Base-by-base conservation (phyloP, 2,888 invertebrate species). In the Caenorhabditis panamensis region DNA sequence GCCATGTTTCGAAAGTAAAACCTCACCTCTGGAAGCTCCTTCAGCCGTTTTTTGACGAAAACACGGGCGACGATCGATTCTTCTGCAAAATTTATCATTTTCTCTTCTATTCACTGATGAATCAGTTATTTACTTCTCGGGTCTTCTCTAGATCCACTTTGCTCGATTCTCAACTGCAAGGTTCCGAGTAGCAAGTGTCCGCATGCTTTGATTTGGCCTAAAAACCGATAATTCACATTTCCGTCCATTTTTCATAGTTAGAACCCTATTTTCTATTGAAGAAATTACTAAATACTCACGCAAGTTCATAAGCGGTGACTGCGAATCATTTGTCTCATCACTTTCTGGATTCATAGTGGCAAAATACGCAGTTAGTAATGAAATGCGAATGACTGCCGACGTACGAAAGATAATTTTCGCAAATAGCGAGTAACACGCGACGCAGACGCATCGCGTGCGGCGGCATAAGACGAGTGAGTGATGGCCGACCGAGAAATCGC, bases 391-490 rank as follows among this genome's bases (percentile, higher is more conserved):
- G 36, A 18, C 28, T 16, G 36, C 36, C 20, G 11, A 26, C 28
- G 26, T 37, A 53, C 41, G 47, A 44, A 53, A 66, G 49, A 41
- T 22, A 54, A 44, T 59, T 59, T 53, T 53, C 20, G 59, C 31
- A 22, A 53, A 49, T 16, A 54, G 31, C 36, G 58, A 64, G 37
- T 37, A 41, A 44, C n/a, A 61, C 66, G 66, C 66, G 61, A 75
- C 66, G 66, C 75, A 75, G 75, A 73, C 73, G 59, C 73, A 58
- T 49, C 66, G 73, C 63, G 64, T 36, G 37, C 58, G 59, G 2
- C 22, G 44, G 44, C 36, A 68, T 31, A 3, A 24, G 28, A 5
- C 28, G 47, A 3, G 41, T 41, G 41, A 18, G 41, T 13, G 49
- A 20, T 49, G 49, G 20, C 49, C 16, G 41, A 13, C 41, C 9